phyloP scores from a whole-genome alignment of 2,113 vertebrate genomes.

The Erinaceus europaeus region DNA sequence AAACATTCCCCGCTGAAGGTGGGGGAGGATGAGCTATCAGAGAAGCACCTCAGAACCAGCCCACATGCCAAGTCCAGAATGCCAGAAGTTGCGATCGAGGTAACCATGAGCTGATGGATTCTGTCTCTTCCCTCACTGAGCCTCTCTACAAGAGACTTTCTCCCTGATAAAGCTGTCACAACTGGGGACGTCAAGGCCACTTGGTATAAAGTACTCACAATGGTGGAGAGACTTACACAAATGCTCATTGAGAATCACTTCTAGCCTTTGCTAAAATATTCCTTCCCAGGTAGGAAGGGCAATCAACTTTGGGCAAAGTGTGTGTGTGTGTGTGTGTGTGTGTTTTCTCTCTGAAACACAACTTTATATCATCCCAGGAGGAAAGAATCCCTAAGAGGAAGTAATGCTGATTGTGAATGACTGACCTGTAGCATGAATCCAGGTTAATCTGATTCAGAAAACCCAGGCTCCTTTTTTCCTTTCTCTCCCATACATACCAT shows the following conservation, averaged over 20 bases:
- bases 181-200: rapidly evolving
- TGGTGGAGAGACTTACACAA: not conserved
- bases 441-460: not conserved
- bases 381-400: not conserved
- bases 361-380: not conserved
- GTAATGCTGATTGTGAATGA: not conserved
- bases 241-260: rapidly evolving
- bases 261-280: not conserved
- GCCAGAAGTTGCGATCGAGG: not conserved
- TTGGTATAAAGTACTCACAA: not conserved
- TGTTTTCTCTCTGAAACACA: not conserved
- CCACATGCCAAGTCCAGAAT: not conserved
- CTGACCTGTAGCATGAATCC: not conserved
- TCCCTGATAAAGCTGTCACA: not conserved
- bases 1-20: not conserved
- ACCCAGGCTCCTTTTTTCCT: not conserved
- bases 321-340: not conserved
- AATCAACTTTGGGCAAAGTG: not conserved
- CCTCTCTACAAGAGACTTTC: not conserved
- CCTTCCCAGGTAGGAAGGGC: not conserved
- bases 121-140: not conserved
- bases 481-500: not conserved
- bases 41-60: not conserved
- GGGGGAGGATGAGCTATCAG: not conserved
- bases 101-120: not conserved